A percentile compares a stretch with the other conserved stretches of the same genome.
These are phyloP conservation scores for Tetanocera ferruginea DNA, from an alignment of 2,888 invertebrate species.

Conservation along the genomic window DNA sequence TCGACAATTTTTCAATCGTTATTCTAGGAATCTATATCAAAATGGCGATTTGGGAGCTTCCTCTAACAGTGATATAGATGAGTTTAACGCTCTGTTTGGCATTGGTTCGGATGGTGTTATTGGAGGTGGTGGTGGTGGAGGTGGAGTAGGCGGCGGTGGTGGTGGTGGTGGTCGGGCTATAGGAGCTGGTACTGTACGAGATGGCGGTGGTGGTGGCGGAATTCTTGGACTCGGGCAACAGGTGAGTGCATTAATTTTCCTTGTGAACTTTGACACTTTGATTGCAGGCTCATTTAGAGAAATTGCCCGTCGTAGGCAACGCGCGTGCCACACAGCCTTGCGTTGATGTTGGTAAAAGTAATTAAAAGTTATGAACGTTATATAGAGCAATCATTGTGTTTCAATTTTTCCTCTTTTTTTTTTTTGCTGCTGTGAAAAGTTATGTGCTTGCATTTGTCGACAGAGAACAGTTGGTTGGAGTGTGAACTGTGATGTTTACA, in stretches of 20 bases:
- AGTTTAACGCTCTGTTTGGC: conserved; percentile 41
- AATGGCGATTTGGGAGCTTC: conserved; percentile 18
- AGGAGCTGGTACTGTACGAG: not conserved
- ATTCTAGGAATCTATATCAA: conserved; percentile 74
- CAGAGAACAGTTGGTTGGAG: too few species aligned
- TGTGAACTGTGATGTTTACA: too few species aligned
- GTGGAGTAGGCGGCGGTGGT: not conserved
- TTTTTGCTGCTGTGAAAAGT: not conserved
- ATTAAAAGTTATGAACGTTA: not conserved
- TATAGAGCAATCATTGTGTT: not conserved
- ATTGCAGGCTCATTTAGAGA: not conserved
- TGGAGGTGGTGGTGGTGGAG: not conserved
- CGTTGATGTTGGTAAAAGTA: not conserved
- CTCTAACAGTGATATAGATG: conserved; percentile 36
- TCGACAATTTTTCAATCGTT: conserved; percentile 83
- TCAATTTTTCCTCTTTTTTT: not conserved
- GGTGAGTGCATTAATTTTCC: conserved; percentile 49
- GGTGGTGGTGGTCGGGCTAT: conserved; percentile 8
- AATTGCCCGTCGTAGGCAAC: not conserved
- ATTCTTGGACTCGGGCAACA: conserved; percentile 49
- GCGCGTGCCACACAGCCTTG: too few species aligned
- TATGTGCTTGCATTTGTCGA: not conserved
- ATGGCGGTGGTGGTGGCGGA: conserved; percentile 1
- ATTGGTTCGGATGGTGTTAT: conserved; percentile 12
- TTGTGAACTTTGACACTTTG: not conserved